Base-by-base conservation (phyloP, 2,888 invertebrate genomes). In the Aleiodes alternator region DNA sequence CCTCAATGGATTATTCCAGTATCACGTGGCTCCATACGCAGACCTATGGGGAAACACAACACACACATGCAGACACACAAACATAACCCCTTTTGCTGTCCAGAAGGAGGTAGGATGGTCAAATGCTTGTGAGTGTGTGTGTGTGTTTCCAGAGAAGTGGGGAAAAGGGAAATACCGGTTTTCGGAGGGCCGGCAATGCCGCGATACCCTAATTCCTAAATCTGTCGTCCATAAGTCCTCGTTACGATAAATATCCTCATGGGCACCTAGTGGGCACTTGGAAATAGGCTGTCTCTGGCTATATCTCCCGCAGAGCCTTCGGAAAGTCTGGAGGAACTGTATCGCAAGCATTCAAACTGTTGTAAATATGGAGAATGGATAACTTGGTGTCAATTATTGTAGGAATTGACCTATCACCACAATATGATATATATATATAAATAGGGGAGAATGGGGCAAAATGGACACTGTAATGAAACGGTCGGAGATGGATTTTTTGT, bases 191-290 rank as follows among this genome's bases (percentile, higher is more conserved):
- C 85, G 87, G 84, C 85, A 23, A 85, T 85, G 85, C 85, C 85
- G 88, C 87, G 87, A 89, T 89, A 89, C 88, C 89, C 89, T 89
- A 89, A 89, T 89, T 89, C 89, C 89, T 88, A 89, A 89, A 89
- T 89, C 89, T 89, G 89, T 89, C 89, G 89, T 8, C 89, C 89
- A 89, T 89, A 89, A 89, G 89, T 89, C 88, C 88, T 88, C 86
- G 89, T 89, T 89, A 89, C 89, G 86, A 89, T 89, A 89, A 89
- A 89, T 89, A 89, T 87, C 88, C 88, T 83, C 61, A 61, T 38
- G 29, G 64, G 75, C 61, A 81, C 81, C 75, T 82, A 82, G 81
- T 83, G 83, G 83, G 80, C 79, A 68, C 23, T 50, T 50, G 23
- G 56, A 23, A 53, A 23, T 23, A 51, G 31, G 53, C 48, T 8